Evolutionary conservation across 2,888 invertebrate species (phyloP), one percentile per base, ranked within the genome.

Genomic region (Polyploca ridens): DNA sequence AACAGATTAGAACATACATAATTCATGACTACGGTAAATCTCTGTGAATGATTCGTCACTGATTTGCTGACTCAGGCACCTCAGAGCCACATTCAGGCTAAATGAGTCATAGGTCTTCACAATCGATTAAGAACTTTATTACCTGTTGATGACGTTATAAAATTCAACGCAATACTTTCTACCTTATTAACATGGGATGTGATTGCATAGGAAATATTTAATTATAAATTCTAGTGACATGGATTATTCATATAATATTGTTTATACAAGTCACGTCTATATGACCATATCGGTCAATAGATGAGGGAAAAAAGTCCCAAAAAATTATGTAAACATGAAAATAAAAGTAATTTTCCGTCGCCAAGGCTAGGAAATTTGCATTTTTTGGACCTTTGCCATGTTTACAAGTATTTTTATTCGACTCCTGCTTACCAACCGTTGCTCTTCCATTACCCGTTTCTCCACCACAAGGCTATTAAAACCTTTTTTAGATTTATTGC

Each of bases 81-180:
- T 84, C 78, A 82, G 73, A 62, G 57, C 65, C 69, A 74, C 78
- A 77, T 77, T 76, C 81, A 81, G 79, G 82, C 82, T 77, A 68
- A 54, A 54, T 54, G 54, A 54, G 19, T 54, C 54, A 54, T 54
- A 10, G 3, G 16, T 14, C 10, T n/a, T 10, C 54, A 19, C 6
- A 10, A 10, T 19, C 54, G 49, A 16, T 19, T 54, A 10, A 10
- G n/a, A 46, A n/a, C 46, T n/a, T n/a, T 14, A n/a, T 46, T 46
- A 46, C 46, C 46, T 46, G 46, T 46, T 46, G n/a, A 14, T 19
- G 16, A 54, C 54, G 19, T 54, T 54, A 19, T 10, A 54, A 54
- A 54, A 54, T 46, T n/a, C 46, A 46, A 46, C 7, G n/a, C n/a
- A 6, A n/a, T 1, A 46, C n/a, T 27, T 27, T 27, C 27, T 46